Evolutionary conservation across 2,797 vertebrate genomes (phyloP).

Genomic region (Hydrocynus forskahlii): DNA sequence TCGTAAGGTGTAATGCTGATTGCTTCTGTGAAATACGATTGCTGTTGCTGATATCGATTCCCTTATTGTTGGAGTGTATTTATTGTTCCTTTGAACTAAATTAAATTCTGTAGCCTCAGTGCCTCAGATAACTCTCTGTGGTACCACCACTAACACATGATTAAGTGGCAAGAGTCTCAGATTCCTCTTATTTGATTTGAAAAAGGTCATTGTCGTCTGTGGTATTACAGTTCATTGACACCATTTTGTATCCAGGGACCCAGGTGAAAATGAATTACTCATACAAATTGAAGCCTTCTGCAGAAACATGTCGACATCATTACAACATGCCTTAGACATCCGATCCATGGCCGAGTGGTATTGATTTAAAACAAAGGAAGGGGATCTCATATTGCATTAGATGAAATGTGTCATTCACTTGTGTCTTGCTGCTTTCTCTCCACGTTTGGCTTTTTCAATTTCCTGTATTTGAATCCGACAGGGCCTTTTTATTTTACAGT

Average conservation of each 20-base stretch:
- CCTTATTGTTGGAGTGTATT: constrained; percentile 29
- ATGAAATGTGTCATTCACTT: constrained; percentile 1
- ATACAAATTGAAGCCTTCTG: constrained; percentile 34
- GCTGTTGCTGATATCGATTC: constrained; percentile 30
- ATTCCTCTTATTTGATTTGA: constrained; percentile 46
- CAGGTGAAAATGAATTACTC: constrained; percentile 40
- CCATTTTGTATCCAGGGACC: constrained; percentile 35
- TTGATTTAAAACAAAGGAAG: constrained; percentile 32
- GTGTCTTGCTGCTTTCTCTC: constrained; percentile 20
- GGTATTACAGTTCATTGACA: constrained; percentile 47
- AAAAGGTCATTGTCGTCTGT: constrained; percentile 40
- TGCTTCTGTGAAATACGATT: constrained; percentile 23
- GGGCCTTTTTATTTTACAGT: constrained; percentile 70
- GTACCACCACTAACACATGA: constrained; percentile 36
- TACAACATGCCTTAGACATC: constrained; percentile 30
- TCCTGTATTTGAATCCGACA: constrained; percentile 75
- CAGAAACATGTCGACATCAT: constrained; percentile 32
- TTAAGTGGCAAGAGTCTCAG: constrained; percentile 39
- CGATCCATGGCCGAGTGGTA: constrained; percentile 3
- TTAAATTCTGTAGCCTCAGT: constrained; percentile 32
- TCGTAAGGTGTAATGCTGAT: constrained; percentile 22
- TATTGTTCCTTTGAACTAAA: constrained; percentile 35
- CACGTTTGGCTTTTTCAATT: constrained; percentile 73
- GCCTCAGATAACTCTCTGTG: constrained; percentile 10
- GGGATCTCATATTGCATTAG: constrained; percentile 4